Evolutionary conservation across 2,113 vertebrate species (phyloP), one percentile per base, ranked within the genome.

Genomic region (Erpornis zantholeuca): DNA sequence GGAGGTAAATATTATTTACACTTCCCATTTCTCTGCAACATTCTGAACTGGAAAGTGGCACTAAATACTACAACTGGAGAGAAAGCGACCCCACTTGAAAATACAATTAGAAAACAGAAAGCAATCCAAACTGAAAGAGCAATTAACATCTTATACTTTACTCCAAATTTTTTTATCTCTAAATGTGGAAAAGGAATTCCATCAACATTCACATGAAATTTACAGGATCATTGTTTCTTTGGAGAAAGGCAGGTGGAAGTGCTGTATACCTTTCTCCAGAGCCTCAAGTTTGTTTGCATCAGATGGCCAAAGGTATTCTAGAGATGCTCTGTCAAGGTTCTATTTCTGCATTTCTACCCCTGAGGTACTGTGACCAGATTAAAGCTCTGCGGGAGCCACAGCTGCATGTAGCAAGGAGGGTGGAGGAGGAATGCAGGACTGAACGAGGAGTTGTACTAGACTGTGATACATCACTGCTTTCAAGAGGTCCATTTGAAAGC

Each of bases 391-490:
- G 3, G 44, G 29, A 95, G 59, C 28, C 29, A 12, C 68, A 86
- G 18, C 13, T 20, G 28, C 52, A 27, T 2, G 3, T 7, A 0
- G 0, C 11, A 40, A 36, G 64, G 23, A 86, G 53, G 44, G 16
- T 14, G 45, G 40, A 63, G 52, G 15, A 82, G 10, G 53, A 17
- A 79, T 3, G 11, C 13, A 57, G 11, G 20, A 60, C 38, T 31
- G 24, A 72, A 40, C 31, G 16, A 13, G 16, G n/a, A 29, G 5
- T 8, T 71, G 25, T 27, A 31, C 28, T 17, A 38, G 15, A n/a
- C 24, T 33, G 18, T 14, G 18, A 72, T 29, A 66, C 11, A 33
- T 1, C 29, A 42, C 35, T 1, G 0, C 59, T 68, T 86, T 83
- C 71, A 49, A 25, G 35, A 76, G 38, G 49, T 25, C 29, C 24